Conservation (phyloP, 1,140 invertebrate species). For the Drosophila teissieri region DNA sequence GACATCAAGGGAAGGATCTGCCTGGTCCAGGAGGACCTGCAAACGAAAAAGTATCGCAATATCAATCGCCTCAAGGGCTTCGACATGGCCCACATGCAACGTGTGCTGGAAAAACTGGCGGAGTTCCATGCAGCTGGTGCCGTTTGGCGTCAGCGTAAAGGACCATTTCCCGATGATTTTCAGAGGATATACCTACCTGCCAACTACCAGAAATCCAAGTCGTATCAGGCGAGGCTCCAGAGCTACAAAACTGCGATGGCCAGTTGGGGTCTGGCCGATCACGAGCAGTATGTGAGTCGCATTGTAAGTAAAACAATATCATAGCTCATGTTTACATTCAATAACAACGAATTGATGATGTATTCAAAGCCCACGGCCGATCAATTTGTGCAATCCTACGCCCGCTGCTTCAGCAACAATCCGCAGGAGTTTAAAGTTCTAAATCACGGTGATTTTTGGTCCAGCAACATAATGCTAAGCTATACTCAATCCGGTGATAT, state of each 20-base stretch:
- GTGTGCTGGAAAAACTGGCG: conserved; percentile 86
- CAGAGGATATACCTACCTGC: conserved; percentile 73
- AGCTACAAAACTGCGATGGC: conserved; percentile 74
- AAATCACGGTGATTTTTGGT: conserved; percentile 88
- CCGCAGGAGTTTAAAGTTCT: conserved; percentile 87
- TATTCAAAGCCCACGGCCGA: conserved; percentile 63
- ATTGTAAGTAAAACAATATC: conserved; percentile 49
- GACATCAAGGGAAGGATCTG: conserved; percentile 70
- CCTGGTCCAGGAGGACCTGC: conserved; percentile 86
- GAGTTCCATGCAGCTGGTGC: conserved; percentile 86
- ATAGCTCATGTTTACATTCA: not conserved
- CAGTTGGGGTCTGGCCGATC: conserved; percentile 69
- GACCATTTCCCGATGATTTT: conserved; percentile 76
- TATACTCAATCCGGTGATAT: conserved; percentile 68
- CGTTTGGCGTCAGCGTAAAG: conserved; percentile 59
- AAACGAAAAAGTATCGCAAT: conserved; percentile 86
- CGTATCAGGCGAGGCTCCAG: conserved; percentile 71
- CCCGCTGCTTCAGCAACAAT: conserved; percentile 71
- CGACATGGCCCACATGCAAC: conserved; percentile 85
- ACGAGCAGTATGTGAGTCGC: conserved; percentile 61
- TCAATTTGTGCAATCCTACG: conserved; percentile 70
- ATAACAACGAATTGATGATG: not conserved
- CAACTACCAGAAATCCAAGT: conserved; percentile 72
- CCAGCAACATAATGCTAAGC: conserved; percentile 84
- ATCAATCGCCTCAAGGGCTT: conserved; percentile 86